Base-by-base conservation (phyloP, 2,797 vertebrate species). In the Cryptoblepharus egeriae region DNA sequence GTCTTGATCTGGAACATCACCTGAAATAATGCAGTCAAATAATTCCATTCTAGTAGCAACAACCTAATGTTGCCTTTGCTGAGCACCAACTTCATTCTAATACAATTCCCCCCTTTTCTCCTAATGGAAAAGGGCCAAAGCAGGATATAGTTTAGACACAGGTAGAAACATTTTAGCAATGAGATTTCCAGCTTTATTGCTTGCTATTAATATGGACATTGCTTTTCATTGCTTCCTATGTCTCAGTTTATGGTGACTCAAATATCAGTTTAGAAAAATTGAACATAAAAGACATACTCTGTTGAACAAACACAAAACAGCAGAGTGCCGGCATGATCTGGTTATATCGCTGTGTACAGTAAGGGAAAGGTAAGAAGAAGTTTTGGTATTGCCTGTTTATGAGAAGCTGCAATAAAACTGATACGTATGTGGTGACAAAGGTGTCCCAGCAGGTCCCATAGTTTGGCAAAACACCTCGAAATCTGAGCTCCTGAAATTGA, bases 211-310 rank as follows among this genome's bases (percentile, higher is more conserved):
- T 80, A 55, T 55, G 7, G 30, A 77, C 83, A 86, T 3, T 78
- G 76, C 26, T 73, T 88, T 88, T 89, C 75, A 86, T 80, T 57
- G 77, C 85, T 91, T 89, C 89, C 87, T 83, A 75, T 42, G 68
- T 30, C 87, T 85, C 88, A 84, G 85, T 78, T 91, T 88, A 90
- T 85, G 32, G 78, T 89, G 83, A 80, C 77, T 90, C 64, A 81
- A 82, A 81, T 83, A 58, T 37, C 77, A 85, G 76, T 76, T 88
- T 87, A 52, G 30, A 57, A 60, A 58, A n/a, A 32, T 32, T 5
- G 60, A 42, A 49, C 22, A 39, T 78, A 71, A 69, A 88, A 83
- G 76, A 52, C 82, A 45, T 71, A 81, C 75, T 16, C 13, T 65
- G 81, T 83, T 2, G 71, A 89, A 85, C 35, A 7, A 64, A 28